Evolutionary conservation across 2,888 invertebrate genomes (phyloP).

Genomic region (Acleris sparsana): DNA sequence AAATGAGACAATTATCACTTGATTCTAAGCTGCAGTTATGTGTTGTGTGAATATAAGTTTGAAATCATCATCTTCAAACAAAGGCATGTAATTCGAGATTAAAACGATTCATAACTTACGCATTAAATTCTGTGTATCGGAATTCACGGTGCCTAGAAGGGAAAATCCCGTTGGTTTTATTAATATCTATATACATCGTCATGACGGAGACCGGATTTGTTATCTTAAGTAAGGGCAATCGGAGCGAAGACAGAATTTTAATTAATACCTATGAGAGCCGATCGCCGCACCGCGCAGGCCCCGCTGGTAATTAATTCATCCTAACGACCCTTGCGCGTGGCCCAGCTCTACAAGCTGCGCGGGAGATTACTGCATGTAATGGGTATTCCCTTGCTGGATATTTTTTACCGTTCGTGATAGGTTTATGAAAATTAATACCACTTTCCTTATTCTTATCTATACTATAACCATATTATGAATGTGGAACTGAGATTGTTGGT

Average conservation of each 20-base stretch:
- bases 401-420: neutral
- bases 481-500: too few relatives aligned
- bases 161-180: constrained; percentile 23
- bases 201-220: constrained; percentile 45
- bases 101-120: too few relatives aligned
- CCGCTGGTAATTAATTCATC: constrained; percentile 53
- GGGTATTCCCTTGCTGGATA: too few relatives aligned
- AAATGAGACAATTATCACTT: too few relatives aligned
- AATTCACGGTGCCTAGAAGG: constrained; percentile 1
- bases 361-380: neutral
- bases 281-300: constrained; percentile 44
- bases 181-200: constrained; percentile 38
- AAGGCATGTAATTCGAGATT: too few relatives aligned
- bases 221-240: constrained; percentile 58
- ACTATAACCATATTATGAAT: too few relatives aligned
- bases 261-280: constrained; percentile 51
- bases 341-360: neutral
- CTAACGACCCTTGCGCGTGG: constrained; percentile 38
- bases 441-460: too few relatives aligned
- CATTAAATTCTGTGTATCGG: neutral
- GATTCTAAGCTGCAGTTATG: too few relatives aligned
- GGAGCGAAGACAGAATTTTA: constrained; percentile 59
- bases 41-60: too few relatives aligned
- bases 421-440: too few relatives aligned
- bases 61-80: too few relatives aligned